phyloP scores from a whole-genome alignment of 2,113 vertebrate genomes.

The Rhea americana region DNA sequence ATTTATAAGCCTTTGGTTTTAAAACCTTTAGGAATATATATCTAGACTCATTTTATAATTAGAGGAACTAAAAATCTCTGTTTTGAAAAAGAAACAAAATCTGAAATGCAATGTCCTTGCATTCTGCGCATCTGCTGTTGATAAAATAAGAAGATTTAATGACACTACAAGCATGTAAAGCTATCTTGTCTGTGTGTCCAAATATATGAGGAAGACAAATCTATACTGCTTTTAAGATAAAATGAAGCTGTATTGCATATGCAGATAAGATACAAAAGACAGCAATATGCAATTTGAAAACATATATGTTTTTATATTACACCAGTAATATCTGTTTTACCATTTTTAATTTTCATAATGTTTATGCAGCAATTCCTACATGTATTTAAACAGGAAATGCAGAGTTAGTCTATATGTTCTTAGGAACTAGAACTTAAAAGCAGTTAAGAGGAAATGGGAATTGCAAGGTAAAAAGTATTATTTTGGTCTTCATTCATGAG shows the following conservation, averaged over 20 bases:
- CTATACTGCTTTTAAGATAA: neutral
- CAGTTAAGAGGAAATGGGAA: neutral
- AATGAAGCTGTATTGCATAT: neutral
- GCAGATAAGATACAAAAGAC: neutral
- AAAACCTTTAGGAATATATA: neutral
- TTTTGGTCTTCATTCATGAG: accelerated
- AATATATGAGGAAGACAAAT: neutral
- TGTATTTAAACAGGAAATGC: neutral
- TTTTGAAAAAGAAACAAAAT: neutral
- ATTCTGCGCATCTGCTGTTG: neutral
- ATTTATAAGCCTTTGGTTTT: neutral
- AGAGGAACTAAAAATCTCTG: neutral
- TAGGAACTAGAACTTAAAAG: neutral
- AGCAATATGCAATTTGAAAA: neutral
- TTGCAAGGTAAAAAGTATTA: neutral
- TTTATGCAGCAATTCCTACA: neutral
- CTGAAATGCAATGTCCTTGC: neutral
- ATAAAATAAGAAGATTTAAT: neutral
- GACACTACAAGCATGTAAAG: neutral
- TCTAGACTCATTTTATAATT: neutral
- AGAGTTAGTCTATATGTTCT: neutral
- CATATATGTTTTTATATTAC: neutral
- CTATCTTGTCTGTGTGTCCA: neutral
- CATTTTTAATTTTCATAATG: neutral
- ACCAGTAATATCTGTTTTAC: neutral